Percentiles rank a stretch among this genome's conserved stretches.
These are phyloP conservation scores for Lepidocyrtoides sp. DNA, from an alignment of 2,888 invertebrate genomes.

Conservation along the genomic window DNA sequence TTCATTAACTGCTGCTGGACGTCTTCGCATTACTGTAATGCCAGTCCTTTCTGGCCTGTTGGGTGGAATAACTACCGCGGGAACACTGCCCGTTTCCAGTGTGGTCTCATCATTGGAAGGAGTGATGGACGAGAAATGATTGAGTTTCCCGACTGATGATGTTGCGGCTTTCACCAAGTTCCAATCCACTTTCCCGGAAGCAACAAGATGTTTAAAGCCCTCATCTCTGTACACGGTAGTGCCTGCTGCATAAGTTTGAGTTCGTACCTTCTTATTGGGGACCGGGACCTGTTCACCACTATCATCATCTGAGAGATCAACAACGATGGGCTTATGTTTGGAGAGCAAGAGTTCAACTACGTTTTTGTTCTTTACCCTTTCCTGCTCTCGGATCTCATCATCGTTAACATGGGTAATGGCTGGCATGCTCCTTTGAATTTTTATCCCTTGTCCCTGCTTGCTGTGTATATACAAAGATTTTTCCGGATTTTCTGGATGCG, in stretches of 20 bases:
- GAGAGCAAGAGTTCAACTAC: neutral
- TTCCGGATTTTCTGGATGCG: neutral
- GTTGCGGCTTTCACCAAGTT: neutral
- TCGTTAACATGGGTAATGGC: neutral
- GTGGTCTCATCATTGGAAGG: neutral
- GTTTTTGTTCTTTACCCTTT: neutral
- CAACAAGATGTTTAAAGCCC: neutral
- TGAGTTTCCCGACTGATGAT: neutral
- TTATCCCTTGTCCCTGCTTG: neutral
- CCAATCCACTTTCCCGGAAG: neutral
- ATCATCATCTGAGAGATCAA: neutral
- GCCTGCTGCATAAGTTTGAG: neutral
- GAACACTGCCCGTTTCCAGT: neutral
- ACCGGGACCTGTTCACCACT: neutral
- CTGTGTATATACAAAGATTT: neutral
- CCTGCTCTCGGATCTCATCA: neutral
- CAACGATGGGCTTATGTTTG: neutral
- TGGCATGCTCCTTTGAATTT: slow-evolving; percentile 2
- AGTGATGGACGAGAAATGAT: neutral
- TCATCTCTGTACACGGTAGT: neutral
- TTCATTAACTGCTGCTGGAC: neutral
- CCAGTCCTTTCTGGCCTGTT: neutral
- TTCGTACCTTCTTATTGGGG: neutral
- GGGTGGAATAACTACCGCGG: neutral
- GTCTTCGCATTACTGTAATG: neutral